Conservation (phyloP, 2,113 vertebrate genomes). For the Ascaphus truei region DNA sequence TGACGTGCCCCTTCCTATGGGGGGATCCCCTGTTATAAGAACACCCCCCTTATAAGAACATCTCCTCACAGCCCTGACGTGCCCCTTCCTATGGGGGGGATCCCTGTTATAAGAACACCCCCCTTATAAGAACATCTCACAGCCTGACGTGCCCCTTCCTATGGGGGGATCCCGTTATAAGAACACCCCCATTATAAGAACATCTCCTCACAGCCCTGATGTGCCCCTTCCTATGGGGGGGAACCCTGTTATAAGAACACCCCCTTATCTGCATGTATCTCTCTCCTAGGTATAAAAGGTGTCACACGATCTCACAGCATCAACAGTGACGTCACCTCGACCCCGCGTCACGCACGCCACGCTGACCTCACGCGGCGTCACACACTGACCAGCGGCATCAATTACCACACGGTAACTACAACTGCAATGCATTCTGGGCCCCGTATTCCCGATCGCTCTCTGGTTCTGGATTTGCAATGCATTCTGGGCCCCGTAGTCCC, state of each 20-base stretch:
- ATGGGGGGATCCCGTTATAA: not conserved
- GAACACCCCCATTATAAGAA: not conserved
- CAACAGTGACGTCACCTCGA: slow-evolving; percentile 26
- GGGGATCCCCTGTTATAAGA: too few relatives aligned
- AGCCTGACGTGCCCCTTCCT: not conserved
- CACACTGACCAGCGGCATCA: slow-evolving; percentile 34
- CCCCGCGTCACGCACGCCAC: not conserved
- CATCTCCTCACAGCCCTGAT: not conserved
- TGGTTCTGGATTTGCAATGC: too few relatives aligned
- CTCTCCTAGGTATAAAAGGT: slow-evolving; percentile 8
- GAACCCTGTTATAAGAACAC: too few relatives aligned
- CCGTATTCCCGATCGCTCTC: too few relatives aligned
- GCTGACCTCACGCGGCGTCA: slow-evolving; percentile 24
- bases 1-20: too few relatives aligned
- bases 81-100: not conserved
- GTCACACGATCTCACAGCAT: slow-evolving; percentile 40
- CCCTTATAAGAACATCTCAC: not conserved
- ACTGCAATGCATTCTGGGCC: too few relatives aligned
- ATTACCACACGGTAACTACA: slow-evolving; percentile 33
- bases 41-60: not conserved
- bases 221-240: too few relatives aligned
- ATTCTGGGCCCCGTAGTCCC: not conserved
- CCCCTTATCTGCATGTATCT: not conserved
- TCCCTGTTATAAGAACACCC: not conserved
- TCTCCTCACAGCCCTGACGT: not conserved